Percentiles rank a stretch among this genome's conserved stretches.
Conservation (phyloP, 2,888 invertebrate species). For the Aspidapion aeneum region DNA sequence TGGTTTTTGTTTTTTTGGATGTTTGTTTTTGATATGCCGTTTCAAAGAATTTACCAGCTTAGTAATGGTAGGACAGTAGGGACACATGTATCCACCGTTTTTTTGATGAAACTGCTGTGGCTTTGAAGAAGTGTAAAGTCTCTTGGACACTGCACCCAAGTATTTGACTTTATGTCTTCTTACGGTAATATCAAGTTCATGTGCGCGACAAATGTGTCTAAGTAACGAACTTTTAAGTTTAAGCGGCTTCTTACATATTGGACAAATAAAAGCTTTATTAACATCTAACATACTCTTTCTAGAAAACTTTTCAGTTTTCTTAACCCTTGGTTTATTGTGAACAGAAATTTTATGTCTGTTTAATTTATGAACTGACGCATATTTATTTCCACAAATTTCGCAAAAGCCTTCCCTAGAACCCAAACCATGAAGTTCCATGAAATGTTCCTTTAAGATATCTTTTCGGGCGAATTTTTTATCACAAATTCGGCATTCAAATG, state of each 20-base stretch:
- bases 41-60: slow-evolving; percentile 42
- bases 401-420: too few relatives aligned
- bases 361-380: too few relatives aligned
- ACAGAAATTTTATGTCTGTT: too few relatives aligned
- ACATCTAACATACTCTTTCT: too few relatives aligned
- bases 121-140: slow-evolving; percentile 19
- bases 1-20: slow-evolving; percentile 30
- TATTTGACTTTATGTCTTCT: slow-evolving; percentile 25
- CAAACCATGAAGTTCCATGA: slow-evolving; percentile 39
- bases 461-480: slow-evolving; percentile 28
- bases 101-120: background rate
- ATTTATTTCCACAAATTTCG: too few relatives aligned
- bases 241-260: slow-evolving; percentile 30
- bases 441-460: slow-evolving; percentile 40
- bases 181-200: slow-evolving; percentile 33
- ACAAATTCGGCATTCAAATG: slow-evolving; percentile 33
- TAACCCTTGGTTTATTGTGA: background rate
- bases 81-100: slow-evolving; percentile 31
- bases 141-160: slow-evolving; percentile 32
- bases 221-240: slow-evolving; percentile 28
- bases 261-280: slow-evolving; percentile 29
- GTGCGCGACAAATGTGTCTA: slow-evolving; percentile 29
- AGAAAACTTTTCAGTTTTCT: too few relatives aligned
- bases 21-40: slow-evolving; percentile 40
- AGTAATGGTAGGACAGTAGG: slow-evolving; percentile 39